Percentiles rank a stretch among this genome's conserved stretches.
These are phyloP conservation scores for Epinephelus malabaricus DNA, from an alignment of 2,797 vertebrate species.

Conservation along the genomic window DNA sequence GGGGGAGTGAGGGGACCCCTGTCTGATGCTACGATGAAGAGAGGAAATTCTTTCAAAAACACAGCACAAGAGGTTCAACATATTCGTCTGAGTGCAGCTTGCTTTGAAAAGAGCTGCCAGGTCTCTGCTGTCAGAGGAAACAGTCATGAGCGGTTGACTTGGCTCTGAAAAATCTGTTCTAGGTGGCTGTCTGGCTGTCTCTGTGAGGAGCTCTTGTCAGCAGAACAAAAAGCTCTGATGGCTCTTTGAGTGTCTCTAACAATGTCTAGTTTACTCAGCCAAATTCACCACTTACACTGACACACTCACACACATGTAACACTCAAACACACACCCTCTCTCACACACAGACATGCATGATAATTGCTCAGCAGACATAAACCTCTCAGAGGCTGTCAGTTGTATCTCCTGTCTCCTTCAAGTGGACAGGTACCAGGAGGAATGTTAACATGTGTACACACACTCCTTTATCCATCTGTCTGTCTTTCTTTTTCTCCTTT, in stretches of 20 bases:
- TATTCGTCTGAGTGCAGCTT: neutral
- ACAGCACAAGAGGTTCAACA: neutral
- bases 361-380: constrained; percentile 64
- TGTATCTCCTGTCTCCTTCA: constrained; percentile 47
- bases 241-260: constrained; percentile 59
- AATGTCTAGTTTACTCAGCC: constrained; percentile 50
- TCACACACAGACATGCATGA: constrained; percentile 15
- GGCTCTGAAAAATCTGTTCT: constrained; percentile 7
- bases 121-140: neutral
- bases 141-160: neutral
- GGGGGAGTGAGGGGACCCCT: too few relatives aligned
- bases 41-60: too few relatives aligned
- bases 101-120: neutral
- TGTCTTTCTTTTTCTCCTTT: neutral
- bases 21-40: too few relatives aligned
- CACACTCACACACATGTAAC: constrained; percentile 7
- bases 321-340: constrained; percentile 13
- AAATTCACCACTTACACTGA: constrained; percentile 29
- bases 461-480: constrained; percentile 5
- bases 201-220: constrained; percentile 44
- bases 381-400: constrained; percentile 60
- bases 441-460: constrained; percentile 43
- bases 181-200: constrained; percentile 33
- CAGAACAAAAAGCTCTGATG: constrained; percentile 57
- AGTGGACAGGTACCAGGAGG: constrained; percentile 48